Conservation (phyloP, 2,113 vertebrate species). For the Chloebia gouldiae region DNA sequence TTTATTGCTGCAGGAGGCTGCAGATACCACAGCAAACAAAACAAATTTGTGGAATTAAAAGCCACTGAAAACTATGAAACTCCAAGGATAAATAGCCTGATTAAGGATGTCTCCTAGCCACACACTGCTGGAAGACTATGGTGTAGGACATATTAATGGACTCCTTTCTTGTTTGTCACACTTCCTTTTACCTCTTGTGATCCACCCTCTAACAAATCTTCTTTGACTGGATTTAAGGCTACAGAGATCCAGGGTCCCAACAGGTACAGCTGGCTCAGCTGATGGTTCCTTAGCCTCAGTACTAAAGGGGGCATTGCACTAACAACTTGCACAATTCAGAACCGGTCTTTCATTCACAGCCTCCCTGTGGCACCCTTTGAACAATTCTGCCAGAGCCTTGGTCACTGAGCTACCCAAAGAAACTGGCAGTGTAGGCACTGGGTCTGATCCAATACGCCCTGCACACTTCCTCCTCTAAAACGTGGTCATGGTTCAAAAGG, state of each 20-base stretch:
- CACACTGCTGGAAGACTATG: neutral
- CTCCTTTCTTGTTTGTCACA: neutral
- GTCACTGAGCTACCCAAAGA: fast-evolving
- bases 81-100: neutral
- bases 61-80: neutral
- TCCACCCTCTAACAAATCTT: neutral
- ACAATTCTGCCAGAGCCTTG: neutral
- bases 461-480: neutral
- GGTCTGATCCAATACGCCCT: fast-evolving
- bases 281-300: neutral
- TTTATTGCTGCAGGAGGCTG: neutral
- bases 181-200: neutral
- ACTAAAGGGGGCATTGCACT: neutral
- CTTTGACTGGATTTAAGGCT: neutral
- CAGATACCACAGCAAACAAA: neutral
- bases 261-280: neutral
- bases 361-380: neutral
- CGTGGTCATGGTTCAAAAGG: neutral
- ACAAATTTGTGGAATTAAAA: neutral
- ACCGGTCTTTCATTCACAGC: neutral
- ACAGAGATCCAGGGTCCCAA: neutral
- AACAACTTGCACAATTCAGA: neutral
- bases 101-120: neutral
- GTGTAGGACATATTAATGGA: fast-evolving
- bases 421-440: neutral